A percentile compares a stretch with the other conserved stretches of the same genome.
Evolutionary conservation across 1,140 invertebrate species (phyloP).

Genomic region (Rhizoglyphus robini): DNA sequence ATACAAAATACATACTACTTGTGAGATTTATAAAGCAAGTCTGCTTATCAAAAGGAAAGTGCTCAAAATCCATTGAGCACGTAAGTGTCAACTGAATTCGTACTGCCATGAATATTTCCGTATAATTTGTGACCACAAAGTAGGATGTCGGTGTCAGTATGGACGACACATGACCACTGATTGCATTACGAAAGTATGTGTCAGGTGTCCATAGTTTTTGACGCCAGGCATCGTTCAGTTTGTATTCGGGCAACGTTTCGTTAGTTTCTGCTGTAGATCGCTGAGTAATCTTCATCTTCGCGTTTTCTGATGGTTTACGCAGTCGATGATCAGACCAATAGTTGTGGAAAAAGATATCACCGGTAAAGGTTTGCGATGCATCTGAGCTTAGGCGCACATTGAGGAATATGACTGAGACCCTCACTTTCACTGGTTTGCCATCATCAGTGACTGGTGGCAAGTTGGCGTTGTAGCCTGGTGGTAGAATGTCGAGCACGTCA

Average conservation of each 20-base stretch:
- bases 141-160: constrained; percentile 15
- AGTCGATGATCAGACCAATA: constrained; percentile 24
- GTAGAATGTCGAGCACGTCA: constrained; percentile 4
- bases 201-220: constrained; percentile 25
- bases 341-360: constrained; percentile 25
- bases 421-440: constrained; percentile 12
- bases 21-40: constrained; percentile 19
- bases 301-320: constrained; percentile 8
- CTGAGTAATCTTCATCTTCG: background rate
- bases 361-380: constrained; percentile 19
- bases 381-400: background rate
- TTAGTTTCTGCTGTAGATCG: background rate
- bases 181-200: constrained; percentile 26
- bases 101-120: constrained; percentile 11
- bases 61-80: constrained; percentile 20
- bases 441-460: constrained; percentile 1
- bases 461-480: background rate
- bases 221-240: constrained; percentile 23
- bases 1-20: constrained; percentile 14
- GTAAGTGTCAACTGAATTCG: constrained; percentile 10
- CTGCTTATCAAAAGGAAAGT: constrained; percentile 22
- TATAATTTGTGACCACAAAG: constrained; percentile 11
- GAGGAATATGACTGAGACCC: background rate
- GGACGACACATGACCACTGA: constrained; percentile 19
- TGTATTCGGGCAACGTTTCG: background rate